Evolutionary conservation across 1,140 invertebrate species (phyloP), one percentile per base, ranked within the genome.

Genomic region (Scaptomyza montana): DNA sequence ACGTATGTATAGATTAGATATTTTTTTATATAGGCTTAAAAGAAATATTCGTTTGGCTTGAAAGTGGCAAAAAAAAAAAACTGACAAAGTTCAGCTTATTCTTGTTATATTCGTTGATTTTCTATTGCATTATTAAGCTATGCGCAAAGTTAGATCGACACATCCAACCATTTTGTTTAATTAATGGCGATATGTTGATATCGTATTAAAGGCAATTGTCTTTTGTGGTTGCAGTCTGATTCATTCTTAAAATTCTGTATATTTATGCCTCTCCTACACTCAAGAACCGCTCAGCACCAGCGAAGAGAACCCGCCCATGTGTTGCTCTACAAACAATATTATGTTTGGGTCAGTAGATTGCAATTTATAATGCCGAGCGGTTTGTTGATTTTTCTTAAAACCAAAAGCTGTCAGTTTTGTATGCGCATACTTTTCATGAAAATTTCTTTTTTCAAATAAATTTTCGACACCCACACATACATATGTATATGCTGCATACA

Each of bases 361-460:
- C 82, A 78, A 86, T 86, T 82, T 86, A 86, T 77, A 79, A 78
- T 78, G 45, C 65, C 60, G 47, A 46, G 55, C 74, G 53, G 76
- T 79, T 86, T 86, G 82, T 86, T 87, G 82, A 77, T 82, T 87
- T 87, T 87, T 81, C 75, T 78, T 70, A 64, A 82, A 67, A 63
- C 55, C 74, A 47, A 87, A 80, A 78, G 81, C 81, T 82, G 81
- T 87, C 82, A 81, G 82, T 87, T 87, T 87, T 78, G 82, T 86
- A 73, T 80, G 82, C 78, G 78, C 78, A 86, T 87, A 86, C 82
- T 86, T 86, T 87, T 82, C 82, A 87, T 51, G 78, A 89, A 89
- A 87, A 86, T 86, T 87, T 25, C 75, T 82, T 86, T 86, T 86
- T 86, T 74, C 82, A 86, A 86, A 86, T 86, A 87, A 86, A 86